Evolutionary conservation across 2,113 vertebrate genomes (phyloP), one percentile per base, ranked within the genome.

Genomic region (Epinephelus moara): DNA sequence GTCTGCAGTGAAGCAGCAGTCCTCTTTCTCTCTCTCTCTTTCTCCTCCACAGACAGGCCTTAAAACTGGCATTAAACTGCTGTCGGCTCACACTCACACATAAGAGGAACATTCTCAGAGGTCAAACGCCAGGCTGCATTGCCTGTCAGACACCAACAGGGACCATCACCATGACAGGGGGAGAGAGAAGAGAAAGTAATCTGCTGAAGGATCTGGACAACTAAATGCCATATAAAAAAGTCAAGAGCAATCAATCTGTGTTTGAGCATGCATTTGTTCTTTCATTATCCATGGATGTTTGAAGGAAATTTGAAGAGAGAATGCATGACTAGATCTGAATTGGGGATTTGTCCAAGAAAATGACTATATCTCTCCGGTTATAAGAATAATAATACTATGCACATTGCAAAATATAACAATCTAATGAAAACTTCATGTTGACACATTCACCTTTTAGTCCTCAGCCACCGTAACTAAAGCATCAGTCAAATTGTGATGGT

Each of bases 61-160:
- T 62, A 55, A 81, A 55, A 37, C 70, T 60, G 45, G 66, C 80
- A 83, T 87, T 88, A 91, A 87, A 72, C 88, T 88, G 79, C 85
- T 92, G 91, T 90, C 85, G 84, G 78, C 73, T 89, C 81, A 45
- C 45, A 47, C 79, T 88, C 78, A 78, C 78, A 87, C 73, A 70
- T 53, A 63, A 80, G 64, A 85, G 74, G 60, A 81, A 78, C 66
- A 85, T 66, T 71, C 76, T 83, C 81, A 85, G 88, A 82, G 90
- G 90, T 92, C 88, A 89, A 91, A 93, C 30, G 23, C 61, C 78
- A 81, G 60, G 56, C 59, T 78, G 79, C 45, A 80, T 66, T 4
- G 18, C 61, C 81, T 88, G 89, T 90, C 91, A 89, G 68, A 89
- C 75, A 78, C 27, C 81, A 77, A 57, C 17, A 57, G 80, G 50